phyloP scores from a whole-genome alignment of 2,888 invertebrate genomes.

The Sarcophaga caerulescens region DNA sequence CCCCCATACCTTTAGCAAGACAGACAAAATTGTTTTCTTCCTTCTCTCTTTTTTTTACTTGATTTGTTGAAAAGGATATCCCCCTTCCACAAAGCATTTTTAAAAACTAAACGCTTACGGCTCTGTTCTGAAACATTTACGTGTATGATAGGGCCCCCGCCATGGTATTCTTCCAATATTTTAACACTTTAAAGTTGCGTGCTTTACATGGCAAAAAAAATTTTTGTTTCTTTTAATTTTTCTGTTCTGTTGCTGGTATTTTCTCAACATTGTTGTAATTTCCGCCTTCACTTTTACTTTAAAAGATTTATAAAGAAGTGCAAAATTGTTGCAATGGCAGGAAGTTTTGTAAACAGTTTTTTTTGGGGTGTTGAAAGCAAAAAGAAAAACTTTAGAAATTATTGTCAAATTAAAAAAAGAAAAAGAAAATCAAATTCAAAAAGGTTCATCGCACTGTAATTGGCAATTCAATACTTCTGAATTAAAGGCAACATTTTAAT shows the following conservation, averaged over 20 bases:
- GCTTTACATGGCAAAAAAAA: conserved; percentile 68
- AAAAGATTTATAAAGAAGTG: conserved; percentile 3
- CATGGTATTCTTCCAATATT: too few species aligned
- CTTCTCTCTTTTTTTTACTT: background rate
- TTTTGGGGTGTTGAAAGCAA: background rate
- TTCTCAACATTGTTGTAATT: conserved; percentile 64
- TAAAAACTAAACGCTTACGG: too few species aligned
- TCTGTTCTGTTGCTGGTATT: conserved; percentile 7
- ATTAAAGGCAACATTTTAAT: too few species aligned
- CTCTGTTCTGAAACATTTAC: too few species aligned
- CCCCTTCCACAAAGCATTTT: background rate
- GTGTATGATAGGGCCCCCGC: too few species aligned
- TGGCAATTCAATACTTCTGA: too few species aligned
- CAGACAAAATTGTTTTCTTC: background rate
- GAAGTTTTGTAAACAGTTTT: conserved; percentile 7
- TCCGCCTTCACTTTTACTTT: conserved; percentile 52
- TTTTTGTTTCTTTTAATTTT: conserved; percentile 70
- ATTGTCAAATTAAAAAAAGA: background rate
- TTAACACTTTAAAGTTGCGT: conserved; percentile 72
- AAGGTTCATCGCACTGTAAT: too few species aligned
- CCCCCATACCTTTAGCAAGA: too few species aligned
- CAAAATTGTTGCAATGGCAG: conserved; percentile 33
- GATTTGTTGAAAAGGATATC: conserved; percentile 50
- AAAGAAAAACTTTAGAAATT: background rate
- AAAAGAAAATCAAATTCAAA: background rate